A percentile compares a stretch with the other conserved stretches of the same genome.
Conservation (phyloP, 2,888 invertebrate genomes). For the Pterostichus madidus region DNA sequence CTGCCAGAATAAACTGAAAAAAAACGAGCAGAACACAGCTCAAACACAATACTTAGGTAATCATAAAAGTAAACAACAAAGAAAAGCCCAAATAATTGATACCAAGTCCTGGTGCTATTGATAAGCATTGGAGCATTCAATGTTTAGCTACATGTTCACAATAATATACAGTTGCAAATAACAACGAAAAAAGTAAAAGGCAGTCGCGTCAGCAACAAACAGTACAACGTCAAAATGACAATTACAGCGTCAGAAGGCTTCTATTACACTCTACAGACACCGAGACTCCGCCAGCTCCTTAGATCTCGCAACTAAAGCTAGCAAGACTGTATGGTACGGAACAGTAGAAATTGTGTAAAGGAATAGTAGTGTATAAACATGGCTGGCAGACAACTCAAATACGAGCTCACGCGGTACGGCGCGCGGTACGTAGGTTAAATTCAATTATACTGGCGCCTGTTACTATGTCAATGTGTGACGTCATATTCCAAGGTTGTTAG, state of each 20-base stretch:
- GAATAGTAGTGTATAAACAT: slow-evolving; percentile 58
- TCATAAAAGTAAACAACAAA: neutral
- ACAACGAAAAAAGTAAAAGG: slow-evolving; percentile 30
- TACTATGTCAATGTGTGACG: slow-evolving; percentile 63
- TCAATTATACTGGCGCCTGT: slow-evolving; percentile 55
- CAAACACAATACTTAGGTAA: neutral
- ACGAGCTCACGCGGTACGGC: slow-evolving; percentile 14
- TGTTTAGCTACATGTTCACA: neutral
- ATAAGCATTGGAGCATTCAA: neutral
- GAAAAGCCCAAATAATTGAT: neutral
- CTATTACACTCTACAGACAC: slow-evolving; percentile 15
- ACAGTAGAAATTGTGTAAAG: slow-evolving; percentile 53
- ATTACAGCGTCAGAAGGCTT: slow-evolving; percentile 49
- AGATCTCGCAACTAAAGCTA: slow-evolving; percentile 2
- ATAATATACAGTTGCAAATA: neutral
- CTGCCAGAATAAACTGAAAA: too few species aligned
- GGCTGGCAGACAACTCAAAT: slow-evolving; percentile 43
- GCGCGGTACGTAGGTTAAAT: slow-evolving; percentile 48
- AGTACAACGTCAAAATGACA: slow-evolving; percentile 57
- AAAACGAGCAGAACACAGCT: too few species aligned
- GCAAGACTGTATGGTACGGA: neutral
- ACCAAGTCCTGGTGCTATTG: neutral
- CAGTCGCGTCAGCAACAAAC: neutral
- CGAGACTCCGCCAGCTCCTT: neutral
- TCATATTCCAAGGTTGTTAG: slow-evolving; percentile 56